Conservation (phyloP, 2,113 vertebrate genomes). For the Catharus minimus region DNA sequence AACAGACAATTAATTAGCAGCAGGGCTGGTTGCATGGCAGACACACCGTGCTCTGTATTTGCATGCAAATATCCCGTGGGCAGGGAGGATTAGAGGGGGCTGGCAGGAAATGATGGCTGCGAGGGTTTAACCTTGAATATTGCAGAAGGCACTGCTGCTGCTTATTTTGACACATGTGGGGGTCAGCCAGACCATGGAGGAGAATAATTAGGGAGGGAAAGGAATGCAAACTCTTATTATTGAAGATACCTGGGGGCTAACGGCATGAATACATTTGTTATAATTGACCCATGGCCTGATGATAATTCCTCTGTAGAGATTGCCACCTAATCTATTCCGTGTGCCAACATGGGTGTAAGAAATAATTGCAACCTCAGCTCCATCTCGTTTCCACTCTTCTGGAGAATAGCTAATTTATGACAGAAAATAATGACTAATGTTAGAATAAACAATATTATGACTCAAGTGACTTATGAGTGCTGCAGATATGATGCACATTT, state of each 20-base stretch:
- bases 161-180: constrained; percentile 12
- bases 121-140: constrained; percentile 47
- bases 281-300: constrained; percentile 35
- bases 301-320: constrained; percentile 40
- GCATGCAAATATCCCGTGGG: constrained; percentile 14
- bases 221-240: constrained; percentile 48
- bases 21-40: background rate
- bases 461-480: constrained; percentile 62
- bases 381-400: constrained; percentile 31
- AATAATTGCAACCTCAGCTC: constrained; percentile 57
- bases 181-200: constrained; percentile 33
- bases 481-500: constrained; percentile 61
- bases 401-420: constrained; percentile 60
- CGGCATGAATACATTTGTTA: constrained; percentile 54
- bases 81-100: background rate
- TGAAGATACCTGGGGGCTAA: constrained; percentile 49
- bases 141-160: background rate
- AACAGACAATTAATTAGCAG: constrained; percentile 49
- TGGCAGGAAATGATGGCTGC: constrained; percentile 18
- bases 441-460: constrained; percentile 71
- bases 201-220: constrained; percentile 55
- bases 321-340: constrained; percentile 35
- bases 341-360: constrained; percentile 18
- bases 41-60: background rate
- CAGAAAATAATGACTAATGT: constrained; percentile 69